A percentile compares a stretch with the other conserved stretches of the same genome.
These are phyloP conservation scores for Toxotes lorentzi DNA, from an alignment of 2,797 vertebrate species.

Conservation along the genomic window DNA sequence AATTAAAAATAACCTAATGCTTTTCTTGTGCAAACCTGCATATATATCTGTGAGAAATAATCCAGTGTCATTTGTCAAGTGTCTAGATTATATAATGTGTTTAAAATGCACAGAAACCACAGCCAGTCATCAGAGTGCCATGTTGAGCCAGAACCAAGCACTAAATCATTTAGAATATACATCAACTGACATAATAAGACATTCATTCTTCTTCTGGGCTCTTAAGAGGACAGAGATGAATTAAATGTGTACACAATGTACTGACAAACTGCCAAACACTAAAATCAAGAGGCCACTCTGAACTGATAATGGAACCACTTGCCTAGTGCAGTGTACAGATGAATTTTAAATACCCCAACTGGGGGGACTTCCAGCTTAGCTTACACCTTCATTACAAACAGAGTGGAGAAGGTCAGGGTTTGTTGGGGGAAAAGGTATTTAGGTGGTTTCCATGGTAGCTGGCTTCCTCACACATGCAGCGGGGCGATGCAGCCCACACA, in stretches of 20 bases:
- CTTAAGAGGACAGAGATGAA: not conserved
- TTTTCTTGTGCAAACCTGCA: no score
- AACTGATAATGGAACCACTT: not conserved
- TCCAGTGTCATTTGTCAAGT: no score
- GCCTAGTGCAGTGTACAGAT: not conserved
- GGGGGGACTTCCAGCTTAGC: slow-evolving; percentile 29
- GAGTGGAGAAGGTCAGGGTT: slow-evolving; percentile 45
- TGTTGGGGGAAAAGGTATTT: slow-evolving; percentile 32
- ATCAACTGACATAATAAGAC: no score
- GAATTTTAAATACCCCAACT: slow-evolving; percentile 23
- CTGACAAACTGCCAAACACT: not conserved
- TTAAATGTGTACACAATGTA: not conserved
- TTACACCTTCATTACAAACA: slow-evolving; percentile 39
- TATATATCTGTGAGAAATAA: no score
- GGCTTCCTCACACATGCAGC: slow-evolving; percentile 42
- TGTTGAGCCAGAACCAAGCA: no score
- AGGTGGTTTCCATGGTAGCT: slow-evolving; percentile 70
- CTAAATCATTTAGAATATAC: no score
- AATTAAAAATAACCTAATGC: no score
- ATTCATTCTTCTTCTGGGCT: no score
- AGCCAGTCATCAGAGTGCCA: no score
- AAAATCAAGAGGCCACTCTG: not conserved
- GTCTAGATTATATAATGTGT: no score
- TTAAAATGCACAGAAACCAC: no score
- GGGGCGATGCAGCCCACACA: slow-evolving; percentile 55